Evolutionary conservation across 2,113 vertebrate species (phyloP), one percentile per base, ranked within the genome.

Genomic region (Macrotis lagotis): DNA sequence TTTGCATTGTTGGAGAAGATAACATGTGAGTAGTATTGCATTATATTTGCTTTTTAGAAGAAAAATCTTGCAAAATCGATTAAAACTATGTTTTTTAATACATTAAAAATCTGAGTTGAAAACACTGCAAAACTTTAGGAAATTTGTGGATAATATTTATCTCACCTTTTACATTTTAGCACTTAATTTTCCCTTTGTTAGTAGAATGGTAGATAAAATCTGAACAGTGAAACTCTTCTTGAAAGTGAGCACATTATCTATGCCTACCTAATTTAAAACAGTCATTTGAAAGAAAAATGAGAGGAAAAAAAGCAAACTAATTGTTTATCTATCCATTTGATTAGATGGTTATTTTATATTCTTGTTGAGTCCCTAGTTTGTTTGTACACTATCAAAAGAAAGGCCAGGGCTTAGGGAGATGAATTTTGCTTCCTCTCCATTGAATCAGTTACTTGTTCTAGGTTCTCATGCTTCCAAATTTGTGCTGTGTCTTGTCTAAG

Each of bases 1-100:
- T 99, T 98, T 99, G 99, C 97, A 99, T 99, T 94, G 98, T 99
- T 93, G 99, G 99, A 96, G 99, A 99, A 97, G 99, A 99, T 55
- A 99, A 99, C 97, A 99, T 99, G 99, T 99, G 97, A 99, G 99
- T 98, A 98, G 96, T 48, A 48, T 0, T 90, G 9, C 92, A 51
- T 59, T 92, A 48, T 94, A 53, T 93, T 94, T 94, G 59, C 22
- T 92, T 31, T 26, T 28, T 90, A 48, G 49, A 91, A 95, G 95
- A 93, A 91, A 25, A 90, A n/a, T 90, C 37, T 91, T 93, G 47
- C 4, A 4, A 90, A 97, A 91, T 94, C 89, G 53, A 51, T 22
- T 88, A 90, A 50, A 91, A 28, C 53, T 90, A 66, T 19, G 95
- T 93, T 50, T 92, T 96, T 48, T 94, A 0, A 94, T 90, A 19